Evolutionary conservation across 2,797 vertebrate genomes (phyloP), one percentile per base, ranked within the genome.

Genomic region (Amblyraja radiata): DNA sequence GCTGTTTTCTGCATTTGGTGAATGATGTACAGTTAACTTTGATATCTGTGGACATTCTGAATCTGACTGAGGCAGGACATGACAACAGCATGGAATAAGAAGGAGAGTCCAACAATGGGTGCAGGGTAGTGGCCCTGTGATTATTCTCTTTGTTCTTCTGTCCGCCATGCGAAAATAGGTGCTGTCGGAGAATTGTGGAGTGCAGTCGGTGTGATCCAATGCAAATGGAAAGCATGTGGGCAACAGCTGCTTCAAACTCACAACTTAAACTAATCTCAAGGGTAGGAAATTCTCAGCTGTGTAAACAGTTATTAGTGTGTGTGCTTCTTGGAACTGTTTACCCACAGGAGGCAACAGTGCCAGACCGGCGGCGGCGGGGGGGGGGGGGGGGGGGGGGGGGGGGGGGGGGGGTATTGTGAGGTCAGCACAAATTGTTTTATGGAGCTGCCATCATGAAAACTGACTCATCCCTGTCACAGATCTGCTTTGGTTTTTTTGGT

Each of bases 271-370:
- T 92, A 74, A 74, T 92, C 71, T 76, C 25, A n/a, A 68, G 11
- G 23, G 10, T 74, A 90, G 58, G 90, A 92, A 92, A 92, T 14
- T n/a, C 11, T 54, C 90, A 92, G 90, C 90, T 92, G 90, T 23
- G 8, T 16, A 91, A 76, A 76, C 71, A 32, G 10, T 86, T 63
- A 36, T 68, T 36, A 88, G 18, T 63, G 28, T 32, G 84, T 68
- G 61, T 36, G 6, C 65, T 88, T 88, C 68, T 13, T 36, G 61
- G n/a, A 65, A 18, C n/a, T 68, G 63, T 68, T 36, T 88, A 36
- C 3, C n/a, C 18, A 36, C 6, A 65, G 14, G 1, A 68, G 36
- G 6, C 16, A 1, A 18, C 6, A 6, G 1, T 32, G 58, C 28
- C n/a, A 58, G 58, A 63, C 5, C 0, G 46, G 46, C n/a, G 46